phyloP scores from a whole-genome alignment of 2,797 vertebrate species.

The Morelia viridis region DNA sequence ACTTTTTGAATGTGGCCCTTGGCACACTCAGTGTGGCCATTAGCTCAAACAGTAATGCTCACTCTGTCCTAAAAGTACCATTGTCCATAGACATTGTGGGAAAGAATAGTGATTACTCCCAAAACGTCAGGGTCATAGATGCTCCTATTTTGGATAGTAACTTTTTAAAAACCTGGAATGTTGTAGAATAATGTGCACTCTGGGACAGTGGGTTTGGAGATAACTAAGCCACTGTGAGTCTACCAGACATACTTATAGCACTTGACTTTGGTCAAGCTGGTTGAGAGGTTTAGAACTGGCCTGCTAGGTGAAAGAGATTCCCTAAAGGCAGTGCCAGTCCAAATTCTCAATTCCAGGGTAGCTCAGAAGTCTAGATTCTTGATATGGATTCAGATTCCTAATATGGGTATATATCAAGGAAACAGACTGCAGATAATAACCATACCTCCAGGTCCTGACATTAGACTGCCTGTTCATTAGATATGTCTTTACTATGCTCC shows the following conservation, averaged over 20 bases:
- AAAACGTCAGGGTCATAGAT: neutral
- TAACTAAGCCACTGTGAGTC: neutral
- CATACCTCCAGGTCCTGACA: neutral
- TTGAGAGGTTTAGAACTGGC: neutral
- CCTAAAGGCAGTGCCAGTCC: neutral
- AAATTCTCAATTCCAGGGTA: neutral
- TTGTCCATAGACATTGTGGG: neutral
- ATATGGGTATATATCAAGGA: neutral
- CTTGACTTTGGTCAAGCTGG: neutral
- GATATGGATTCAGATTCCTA: no score
- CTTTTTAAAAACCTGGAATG: neutral
- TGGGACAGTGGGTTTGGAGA: neutral
- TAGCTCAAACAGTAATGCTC: neutral
- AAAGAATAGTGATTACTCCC: neutral
- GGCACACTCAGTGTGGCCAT: neutral
- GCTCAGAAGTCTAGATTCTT: neutral
- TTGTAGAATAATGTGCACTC: neutral
- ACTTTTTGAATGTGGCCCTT: neutral
- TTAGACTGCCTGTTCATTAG: no score
- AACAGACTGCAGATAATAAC: neutral
- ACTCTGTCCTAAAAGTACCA: neutral
- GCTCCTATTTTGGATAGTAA: no score
- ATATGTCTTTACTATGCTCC: no score
- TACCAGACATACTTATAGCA: neutral
- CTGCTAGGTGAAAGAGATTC: neutral